Base-by-base conservation (phyloP, 2,888 invertebrate genomes). In the Xestia xanthographa region DNA sequence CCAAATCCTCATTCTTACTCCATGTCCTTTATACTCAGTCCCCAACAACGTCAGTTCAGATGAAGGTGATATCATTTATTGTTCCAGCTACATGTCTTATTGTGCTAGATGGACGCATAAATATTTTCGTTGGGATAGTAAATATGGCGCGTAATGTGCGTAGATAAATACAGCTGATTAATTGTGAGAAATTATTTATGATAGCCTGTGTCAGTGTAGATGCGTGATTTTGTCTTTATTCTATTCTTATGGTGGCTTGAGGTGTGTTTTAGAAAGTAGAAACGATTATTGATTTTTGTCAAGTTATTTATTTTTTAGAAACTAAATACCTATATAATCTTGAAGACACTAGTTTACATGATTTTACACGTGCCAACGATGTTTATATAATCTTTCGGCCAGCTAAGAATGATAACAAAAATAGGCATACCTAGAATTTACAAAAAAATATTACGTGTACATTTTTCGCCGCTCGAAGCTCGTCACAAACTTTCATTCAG, bases 51-150 rank as follows among this genome's bases (percentile, higher is more conserved):
- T 78, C 71, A 76, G 45, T 77, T 72, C 58, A 73, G 63, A 85
- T 71, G 70, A 68, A 79, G 83, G 67, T 85, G 82, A 87, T 85
- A 88, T 85, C 79, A 85, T 84, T 84, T 81, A 86, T 86, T 80
- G 71, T 77, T 71, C 41, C 48, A 65, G 71, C 68, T 69, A 62
- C 62, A 72, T 29, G 66, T 81, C 71, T 74, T 74, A 71, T 74
- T 79, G 63, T 75, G 53, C 41, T 69, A 50, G 68, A 60, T 60
- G 62, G 60, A 43, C 73, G 50, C 65, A 77, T 82, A 85, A 72
- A 83, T 85, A 82, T 83, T 85, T 85, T 85, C 67, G 66, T 82
- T 77, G n/a, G 34, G 17, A 60, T 72, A 77, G 58, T 77, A 82
- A 82, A 82, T 82, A 77, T 26, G 26, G 66, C 62, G 29, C 65